Evolutionary conservation across 2,113 vertebrate species (phyloP).

Genomic region (Suncus etruscus): DNA sequence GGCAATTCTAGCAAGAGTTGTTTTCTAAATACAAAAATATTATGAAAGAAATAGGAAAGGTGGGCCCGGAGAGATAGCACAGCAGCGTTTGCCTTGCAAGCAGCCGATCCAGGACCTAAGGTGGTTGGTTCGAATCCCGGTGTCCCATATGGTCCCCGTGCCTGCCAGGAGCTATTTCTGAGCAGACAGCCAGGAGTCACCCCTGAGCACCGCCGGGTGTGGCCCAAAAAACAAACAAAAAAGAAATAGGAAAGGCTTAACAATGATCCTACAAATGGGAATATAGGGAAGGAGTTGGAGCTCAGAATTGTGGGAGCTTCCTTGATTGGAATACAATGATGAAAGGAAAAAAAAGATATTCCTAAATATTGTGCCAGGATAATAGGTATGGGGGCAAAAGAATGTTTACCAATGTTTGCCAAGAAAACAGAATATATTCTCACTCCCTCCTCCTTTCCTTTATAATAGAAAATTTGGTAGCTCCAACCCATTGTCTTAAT

Average conservation of each 20-base stretch:
- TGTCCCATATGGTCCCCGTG: no score
- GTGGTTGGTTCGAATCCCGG: no score
- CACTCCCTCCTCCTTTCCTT: neutral
- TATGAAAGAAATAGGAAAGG: conserved; percentile 73
- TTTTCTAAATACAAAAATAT: conserved; percentile 80
- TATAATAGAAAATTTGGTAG: neutral
- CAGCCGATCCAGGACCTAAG: no score
- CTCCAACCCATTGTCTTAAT: conserved; percentile 32
- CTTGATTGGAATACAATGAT: conserved; percentile 59
- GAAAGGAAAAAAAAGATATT: conserved; percentile 47
- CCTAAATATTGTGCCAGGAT: conserved; percentile 45
- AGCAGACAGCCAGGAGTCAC: no score
- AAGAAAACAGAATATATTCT: conserved; percentile 41
- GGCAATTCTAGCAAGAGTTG: conserved; percentile 74
- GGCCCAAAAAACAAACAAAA: no score
- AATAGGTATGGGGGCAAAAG: neutral
- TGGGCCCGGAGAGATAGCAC: no score
- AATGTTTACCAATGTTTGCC: conserved; percentile 22
- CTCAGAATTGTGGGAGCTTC: conserved; percentile 58
- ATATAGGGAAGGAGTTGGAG: conserved; percentile 63
- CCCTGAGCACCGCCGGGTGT: no score
- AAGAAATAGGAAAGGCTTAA: conserved; percentile 71
- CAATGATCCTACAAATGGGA: conserved; percentile 71
- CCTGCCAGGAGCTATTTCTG: no score
- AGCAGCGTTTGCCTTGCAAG: no score